Conservation (phyloP, 2,888 invertebrate species). For the Drosophila austrosaltans region DNA sequence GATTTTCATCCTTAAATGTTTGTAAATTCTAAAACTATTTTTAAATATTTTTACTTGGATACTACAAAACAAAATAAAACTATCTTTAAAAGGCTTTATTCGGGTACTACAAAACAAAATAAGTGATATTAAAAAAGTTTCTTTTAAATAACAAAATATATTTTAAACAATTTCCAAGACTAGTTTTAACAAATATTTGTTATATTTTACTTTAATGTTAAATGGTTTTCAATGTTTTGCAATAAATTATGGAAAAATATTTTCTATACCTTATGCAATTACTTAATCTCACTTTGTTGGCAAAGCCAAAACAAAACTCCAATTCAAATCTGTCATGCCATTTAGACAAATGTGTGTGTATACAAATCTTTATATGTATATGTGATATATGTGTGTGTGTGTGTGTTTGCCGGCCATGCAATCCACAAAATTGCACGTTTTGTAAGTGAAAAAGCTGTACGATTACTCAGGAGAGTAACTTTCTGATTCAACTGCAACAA, state of each 20-base stretch:
- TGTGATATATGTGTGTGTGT: conserved; percentile 10
- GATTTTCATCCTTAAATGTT: too few relatives aligned
- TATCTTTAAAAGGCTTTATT: too few relatives aligned
- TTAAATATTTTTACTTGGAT: too few relatives aligned
- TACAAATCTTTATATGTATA: neutral
- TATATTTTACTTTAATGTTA: neutral
- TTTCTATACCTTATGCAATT: conserved; percentile 10
- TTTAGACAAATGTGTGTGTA: conserved; percentile 16
- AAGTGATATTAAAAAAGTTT: too few relatives aligned
- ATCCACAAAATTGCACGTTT: conserved; percentile 74
- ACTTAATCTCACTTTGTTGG: conserved; percentile 28
- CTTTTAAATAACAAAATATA: too few relatives aligned
- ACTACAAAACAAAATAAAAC: too few relatives aligned
- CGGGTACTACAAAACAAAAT: too few relatives aligned
- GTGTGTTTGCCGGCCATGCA: conserved; percentile 42
- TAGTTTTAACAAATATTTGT: too few relatives aligned
- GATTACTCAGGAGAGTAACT: conserved; percentile 76
- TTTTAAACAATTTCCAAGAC: neutral
- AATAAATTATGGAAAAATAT: conserved; percentile 1
- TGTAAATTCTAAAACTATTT: too few relatives aligned
- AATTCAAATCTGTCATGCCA: conserved; percentile 22
- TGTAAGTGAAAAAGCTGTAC: conserved; percentile 77
- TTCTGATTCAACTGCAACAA: conserved; percentile 78
- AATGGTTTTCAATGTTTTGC: neutral
- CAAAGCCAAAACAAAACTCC: conserved; percentile 4